These are phyloP conservation scores for Zele albiditarsus DNA, from an alignment of 2,888 invertebrate species.

Conservation along the genomic window DNA sequence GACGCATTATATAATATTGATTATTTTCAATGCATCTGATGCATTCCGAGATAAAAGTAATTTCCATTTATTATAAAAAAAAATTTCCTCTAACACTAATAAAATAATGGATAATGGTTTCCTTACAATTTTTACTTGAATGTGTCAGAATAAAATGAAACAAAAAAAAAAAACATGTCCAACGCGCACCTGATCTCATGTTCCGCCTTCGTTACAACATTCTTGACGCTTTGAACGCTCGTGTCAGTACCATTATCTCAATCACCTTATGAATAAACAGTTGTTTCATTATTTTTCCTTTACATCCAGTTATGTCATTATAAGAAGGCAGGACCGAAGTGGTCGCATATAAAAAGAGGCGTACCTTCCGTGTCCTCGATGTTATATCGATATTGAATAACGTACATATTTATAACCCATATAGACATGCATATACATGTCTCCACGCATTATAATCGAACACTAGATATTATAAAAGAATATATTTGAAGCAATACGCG, in stretches of 20 bases:
- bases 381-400: conserved; percentile 15
- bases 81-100: background rate
- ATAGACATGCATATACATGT: background rate
- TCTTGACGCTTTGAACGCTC: conserved; percentile 32
- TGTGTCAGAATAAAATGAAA: background rate
- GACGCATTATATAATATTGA: background rate
- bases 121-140: background rate
- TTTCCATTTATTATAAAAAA: background rate
- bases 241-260: conserved; percentile 43
- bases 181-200: background rate
- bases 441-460: background rate
- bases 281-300: conserved; percentile 23
- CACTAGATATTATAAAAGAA: background rate
- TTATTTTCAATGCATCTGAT: background rate
- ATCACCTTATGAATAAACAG: conserved; percentile 40
- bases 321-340: conserved; percentile 27
- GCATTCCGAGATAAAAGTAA: background rate
- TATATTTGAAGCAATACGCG: background rate
- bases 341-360: conserved; percentile 13
- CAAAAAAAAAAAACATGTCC: conserved; percentile 1
- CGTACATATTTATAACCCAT: background rate
- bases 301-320: conserved; percentile 32
- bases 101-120: background rate
- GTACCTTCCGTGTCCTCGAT: conserved; percentile 25
- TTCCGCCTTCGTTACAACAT: conserved; percentile 35